These are phyloP conservation scores for Acestrorhynchus altus DNA, from an alignment of 2,797 vertebrate species.

Conservation along the genomic window DNA sequence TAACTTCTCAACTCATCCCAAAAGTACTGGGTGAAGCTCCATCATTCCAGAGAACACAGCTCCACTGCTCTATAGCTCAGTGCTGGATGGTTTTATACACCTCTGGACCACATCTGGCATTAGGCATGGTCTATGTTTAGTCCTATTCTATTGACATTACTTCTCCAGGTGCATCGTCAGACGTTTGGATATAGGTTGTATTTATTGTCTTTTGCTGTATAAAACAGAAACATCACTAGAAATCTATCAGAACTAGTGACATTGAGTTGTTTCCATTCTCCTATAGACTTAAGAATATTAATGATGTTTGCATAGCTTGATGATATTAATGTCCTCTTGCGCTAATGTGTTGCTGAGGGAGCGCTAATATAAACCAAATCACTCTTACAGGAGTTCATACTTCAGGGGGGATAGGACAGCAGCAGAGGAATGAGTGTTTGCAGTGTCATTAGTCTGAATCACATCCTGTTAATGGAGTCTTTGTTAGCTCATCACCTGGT, in stretches of 20 bases:
- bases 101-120: too few species aligned
- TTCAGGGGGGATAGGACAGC: slow-evolving; percentile 49
- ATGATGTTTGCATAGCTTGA: slow-evolving; percentile 45
- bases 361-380: slow-evolving; percentile 47
- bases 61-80: too few species aligned
- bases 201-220: neutral
- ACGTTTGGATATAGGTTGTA: too few species aligned
- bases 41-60: too few species aligned
- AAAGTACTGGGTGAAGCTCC: too few species aligned
- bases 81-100: too few species aligned
- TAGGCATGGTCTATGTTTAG: too few species aligned
- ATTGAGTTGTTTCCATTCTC: slow-evolving; percentile 12
- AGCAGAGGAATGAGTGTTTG: slow-evolving; percentile 51
- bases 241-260: neutral
- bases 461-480: slow-evolving; percentile 51
- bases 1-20: too few species aligned
- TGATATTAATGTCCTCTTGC: slow-evolving; percentile 50
- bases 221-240: neutral
- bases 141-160: too few species aligned
- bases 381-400: slow-evolving; percentile 45
- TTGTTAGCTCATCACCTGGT: slow-evolving; percentile 54
- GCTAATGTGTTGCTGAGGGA: slow-evolving; percentile 50
- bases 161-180: too few species aligned
- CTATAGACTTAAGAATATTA: slow-evolving; percentile 39
- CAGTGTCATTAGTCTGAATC: slow-evolving; percentile 56